Percentiles rank a stretch among this genome's conserved stretches.
These are phyloP conservation scores for Solen grandis DNA, from an alignment of 1,140 invertebrate genomes.

Conservation along the genomic window DNA sequence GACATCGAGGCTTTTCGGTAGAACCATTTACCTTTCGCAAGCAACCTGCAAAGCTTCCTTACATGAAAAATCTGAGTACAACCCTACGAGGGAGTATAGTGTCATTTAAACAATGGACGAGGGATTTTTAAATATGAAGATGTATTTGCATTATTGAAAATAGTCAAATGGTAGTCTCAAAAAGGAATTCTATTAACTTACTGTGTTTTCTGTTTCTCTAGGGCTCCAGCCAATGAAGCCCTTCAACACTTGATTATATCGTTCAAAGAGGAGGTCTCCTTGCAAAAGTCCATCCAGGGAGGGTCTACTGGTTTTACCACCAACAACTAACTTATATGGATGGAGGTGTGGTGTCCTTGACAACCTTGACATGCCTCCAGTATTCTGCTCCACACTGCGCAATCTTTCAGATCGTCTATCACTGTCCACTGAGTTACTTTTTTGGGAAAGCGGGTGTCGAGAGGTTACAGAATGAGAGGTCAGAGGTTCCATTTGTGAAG, in stretches of 20 bases:
- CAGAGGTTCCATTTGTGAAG: not conserved
- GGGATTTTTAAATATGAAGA: not conserved
- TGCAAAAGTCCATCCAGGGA: conserved; percentile 21
- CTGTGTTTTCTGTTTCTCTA: conserved; percentile 38
- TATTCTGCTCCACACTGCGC: not conserved
- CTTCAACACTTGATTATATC: conserved; percentile 8
- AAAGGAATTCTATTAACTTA: not conserved
- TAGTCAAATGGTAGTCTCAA: not conserved
- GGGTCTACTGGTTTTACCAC: conserved; percentile 20
- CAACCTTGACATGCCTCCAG: too few species aligned
- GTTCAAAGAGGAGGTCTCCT: conserved; percentile 18
- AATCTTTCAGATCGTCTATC: not conserved
- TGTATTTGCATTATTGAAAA: not conserved
- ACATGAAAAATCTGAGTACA: not conserved
- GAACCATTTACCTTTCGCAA: too few species aligned
- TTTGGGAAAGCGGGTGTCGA: not conserved
- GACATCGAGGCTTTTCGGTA: too few species aligned
- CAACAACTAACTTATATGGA: conserved; percentile 21
- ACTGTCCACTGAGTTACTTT: not conserved
- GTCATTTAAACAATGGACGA: not conserved
- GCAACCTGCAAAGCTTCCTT: too few species aligned
- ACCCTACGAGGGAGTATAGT: not conserved
- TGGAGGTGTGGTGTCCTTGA: not conserved
- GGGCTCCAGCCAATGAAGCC: conserved; percentile 33
- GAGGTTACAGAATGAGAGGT: not conserved